Evolutionary conservation across 2,113 vertebrate genomes (phyloP), one percentile per base, ranked within the genome.

Genomic region (Camarhynchus parvulus): DNA sequence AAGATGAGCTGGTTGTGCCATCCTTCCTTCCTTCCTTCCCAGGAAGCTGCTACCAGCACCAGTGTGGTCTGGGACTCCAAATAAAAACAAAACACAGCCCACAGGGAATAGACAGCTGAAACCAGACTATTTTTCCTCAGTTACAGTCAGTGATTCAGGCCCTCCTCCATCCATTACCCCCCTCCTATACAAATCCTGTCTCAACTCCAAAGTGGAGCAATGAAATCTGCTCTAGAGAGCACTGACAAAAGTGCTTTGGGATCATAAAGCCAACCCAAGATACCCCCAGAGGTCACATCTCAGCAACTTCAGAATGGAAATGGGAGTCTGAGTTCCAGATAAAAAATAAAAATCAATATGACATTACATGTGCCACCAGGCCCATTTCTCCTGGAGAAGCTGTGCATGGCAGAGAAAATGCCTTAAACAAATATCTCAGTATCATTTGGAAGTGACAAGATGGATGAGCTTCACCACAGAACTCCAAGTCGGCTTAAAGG

Each of bases 401-500:
- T 53, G 56, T 7, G 37, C 53, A n/a, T 31, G 61, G 50, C 77
- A 84, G 58, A 75, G 52, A 67, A 92, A 95, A 87, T 9, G 52
- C 62, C 46, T 87, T 10, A 27, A 9, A 49, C 47, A 95, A 95
- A 83, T 50, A 84, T 58, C 67, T 68, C 39, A 10, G 27, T 1
- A 55, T 10, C 18, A 46, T 41, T 28, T 53, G 9, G 6, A 50
- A 87, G 55, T 62, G 47, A 87, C 79, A 88, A 93, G 92, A 91
- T 39, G 59, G 11, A 76, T 74, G 68, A 96, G 90, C 80, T 78
- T 94, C 76, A 74, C 52, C 47, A 69, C 42, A 90, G 63, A 96
- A 86, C 61, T 83, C 56, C 76, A 89, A 86, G 86, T 70, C 92
- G 92, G 68, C 76, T 90, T 88, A 83, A 81, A 81, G 35, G 55